Conservation (phyloP, 2,797 vertebrate species). For the Macropodus opercularis region DNA sequence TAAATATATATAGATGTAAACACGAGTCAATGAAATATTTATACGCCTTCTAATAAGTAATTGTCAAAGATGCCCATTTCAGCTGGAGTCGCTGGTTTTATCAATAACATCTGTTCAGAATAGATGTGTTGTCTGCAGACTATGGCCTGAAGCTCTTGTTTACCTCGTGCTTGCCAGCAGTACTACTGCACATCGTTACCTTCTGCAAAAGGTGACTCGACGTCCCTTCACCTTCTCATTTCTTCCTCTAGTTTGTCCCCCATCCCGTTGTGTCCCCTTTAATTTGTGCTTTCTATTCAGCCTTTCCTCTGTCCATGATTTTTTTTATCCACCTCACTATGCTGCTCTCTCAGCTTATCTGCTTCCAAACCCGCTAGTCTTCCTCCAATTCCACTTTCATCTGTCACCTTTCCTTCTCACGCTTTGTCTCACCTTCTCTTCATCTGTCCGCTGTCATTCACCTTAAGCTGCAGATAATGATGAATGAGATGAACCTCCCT, state of each 20-base stretch:
- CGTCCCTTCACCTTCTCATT: slow-evolving; percentile 21
- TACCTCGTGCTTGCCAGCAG: slow-evolving; percentile 18
- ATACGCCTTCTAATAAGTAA: too few relatives aligned
- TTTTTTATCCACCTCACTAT: slow-evolving; percentile 17
- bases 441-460: slow-evolving; percentile 51
- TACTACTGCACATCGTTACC: slow-evolving; percentile 21
- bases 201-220: slow-evolving; percentile 5
- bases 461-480: slow-evolving; percentile 70
- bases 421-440: slow-evolving; percentile 17
- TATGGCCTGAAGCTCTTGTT: too few relatives aligned
- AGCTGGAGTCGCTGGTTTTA: too few relatives aligned
- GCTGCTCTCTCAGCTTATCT: slow-evolving; percentile 40
- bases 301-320: slow-evolving; percentile 11
- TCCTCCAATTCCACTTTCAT: slow-evolving; percentile 44
- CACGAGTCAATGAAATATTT: too few relatives aligned
- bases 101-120: too few relatives aligned
- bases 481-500: slow-evolving; percentile 64
- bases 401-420: slow-evolving; percentile 45
- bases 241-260: neutral
- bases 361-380: slow-evolving; percentile 50
- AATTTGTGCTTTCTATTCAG: slow-evolving; percentile 33
- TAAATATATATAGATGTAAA: too few relatives aligned
- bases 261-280: slow-evolving; percentile 14
- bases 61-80: too few relatives aligned
- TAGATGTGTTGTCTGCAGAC: too few relatives aligned